These are phyloP conservation scores for Mionectes macconnelli DNA, from an alignment of 2,113 vertebrate genomes.

Conservation along the genomic window DNA sequence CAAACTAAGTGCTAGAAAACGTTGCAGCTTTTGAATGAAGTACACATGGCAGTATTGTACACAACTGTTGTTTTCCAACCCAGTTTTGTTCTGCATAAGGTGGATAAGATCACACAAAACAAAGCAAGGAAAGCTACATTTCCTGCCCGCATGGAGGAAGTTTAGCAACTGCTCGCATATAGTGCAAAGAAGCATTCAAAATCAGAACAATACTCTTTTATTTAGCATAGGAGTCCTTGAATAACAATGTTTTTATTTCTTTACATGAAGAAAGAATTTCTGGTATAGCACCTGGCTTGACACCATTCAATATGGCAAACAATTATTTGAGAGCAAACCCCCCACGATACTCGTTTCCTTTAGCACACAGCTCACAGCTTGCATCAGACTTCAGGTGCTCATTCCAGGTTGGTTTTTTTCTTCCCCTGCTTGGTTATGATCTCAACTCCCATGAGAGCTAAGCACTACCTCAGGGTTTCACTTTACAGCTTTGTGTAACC, in stretches of 20 bases:
- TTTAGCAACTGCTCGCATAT: not conserved
- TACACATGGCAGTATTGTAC: not conserved
- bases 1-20: not conserved
- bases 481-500: not conserved
- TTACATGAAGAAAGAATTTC: not conserved
- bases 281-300: not conserved
- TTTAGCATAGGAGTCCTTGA: not conserved
- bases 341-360: not conserved
- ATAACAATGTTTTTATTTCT: conserved; percentile 10
- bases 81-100: not conserved
- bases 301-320: not conserved
- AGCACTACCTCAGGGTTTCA: not conserved
- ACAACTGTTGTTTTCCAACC: not conserved
- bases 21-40: not conserved
- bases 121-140: conserved; percentile 50
- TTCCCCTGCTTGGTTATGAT: not conserved
- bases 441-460: not conserved
- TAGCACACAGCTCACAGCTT: not conserved
- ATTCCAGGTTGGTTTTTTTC: not conserved
- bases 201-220: not conserved
- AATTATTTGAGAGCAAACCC: not conserved
- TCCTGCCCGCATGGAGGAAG: conserved; percentile 34
- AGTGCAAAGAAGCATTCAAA: not conserved
- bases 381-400: not conserved
- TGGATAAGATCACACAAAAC: not conserved